Base-by-base conservation (phyloP, 2,888 invertebrate species). In the Lithophane leautieri region DNA sequence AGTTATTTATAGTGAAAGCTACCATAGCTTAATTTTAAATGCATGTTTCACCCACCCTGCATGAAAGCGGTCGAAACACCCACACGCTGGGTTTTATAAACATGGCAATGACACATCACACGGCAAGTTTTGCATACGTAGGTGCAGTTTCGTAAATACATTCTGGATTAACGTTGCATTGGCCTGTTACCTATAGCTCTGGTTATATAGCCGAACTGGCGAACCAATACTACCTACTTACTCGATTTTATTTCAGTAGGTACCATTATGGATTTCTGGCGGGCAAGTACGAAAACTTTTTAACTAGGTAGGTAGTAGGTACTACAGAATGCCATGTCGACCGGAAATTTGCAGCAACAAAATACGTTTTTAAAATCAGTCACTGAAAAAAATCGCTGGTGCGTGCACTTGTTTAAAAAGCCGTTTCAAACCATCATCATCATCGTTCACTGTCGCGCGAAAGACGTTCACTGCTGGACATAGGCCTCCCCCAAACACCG, bases 61-160 rank as follows among this genome's bases (percentile, higher is more conserved):
- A 52, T 63, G 68, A 73, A 68, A 60, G 69, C 47, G 63, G 47
- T 71, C 74, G 78, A 58, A 67, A 62, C 79, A 72, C 86, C 88
- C 80, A 86, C 81, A 63, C 73, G 52, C 19, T 47, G 50, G 22
- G 63, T 25, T 73, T 76, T 73, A 78, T 69, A 84, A 85, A 79
- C 73, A 81, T 50, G 22, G 58, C 52, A 62, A 60, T 82, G 83
- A 78, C 82, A 75, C 82, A 82, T 68, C 50, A 40, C 40, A 58
- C 28, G 58, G 25, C 54, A 73, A 50, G 40, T 66, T 69, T 56
- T 47, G 22, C 60, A 56, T 42, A 50, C n/a, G 25, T 47, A 56
- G 28, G 47, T 69, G 58, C 71, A 73, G 25, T 62, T 79, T 61
- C 73, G 42, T 70, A 66, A 73, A 71, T 50, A 76, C 22, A 58